Base-by-base conservation (phyloP, 2,888 invertebrate species). In the Caenorhabditis sp. region DNA sequence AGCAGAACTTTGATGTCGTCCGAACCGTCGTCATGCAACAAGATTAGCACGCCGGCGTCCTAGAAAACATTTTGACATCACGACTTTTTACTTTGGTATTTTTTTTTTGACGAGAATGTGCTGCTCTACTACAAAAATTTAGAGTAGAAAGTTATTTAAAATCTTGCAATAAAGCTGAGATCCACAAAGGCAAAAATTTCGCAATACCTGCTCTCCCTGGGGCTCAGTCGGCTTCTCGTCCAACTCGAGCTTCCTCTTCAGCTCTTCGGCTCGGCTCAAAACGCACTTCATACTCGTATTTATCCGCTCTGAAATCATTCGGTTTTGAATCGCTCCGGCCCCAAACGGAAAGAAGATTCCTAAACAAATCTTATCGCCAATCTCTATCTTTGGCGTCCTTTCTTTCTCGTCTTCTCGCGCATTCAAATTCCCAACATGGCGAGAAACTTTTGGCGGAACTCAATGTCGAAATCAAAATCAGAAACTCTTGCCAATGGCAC, bases 21-120 rank as follows among this genome's bases (percentile, higher is more conserved):
- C 17, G 41, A 59, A 7, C 52, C 55, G 4, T 61, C 50, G 30
- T 75, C 72, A 13, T 46, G 62, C 1, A 82, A 50, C 0, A 82
- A 61, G 20, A 82, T 78, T 15, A 82, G 52, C 0, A 82, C 82
- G 15, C 79, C 82, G 5, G 82, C 82, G 50, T 82, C 73, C 79
- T 82, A 27, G 62, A 78, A 55, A 15, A 58, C 9, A 1, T 37
- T 20, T 35, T 24, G 17, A 0, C 32, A 4, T 8, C 11, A 15
- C 1, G 32, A n/a, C n/a, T n/a, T n/a, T n/a, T n/a, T n/a, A n/a
- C n/a, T n/a, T n/a, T n/a, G n/a, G n/a, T n/a, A n/a, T n/a, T n/a
- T n/a, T n/a, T n/a, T n/a, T n/a, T n/a, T n/a, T n/a, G n/a, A n/a
- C n/a, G n/a, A n/a, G n/a, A n/a, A n/a, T n/a, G n/a, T n/a, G n/a